Conservation (phyloP, 2,113 vertebrate species). For the Eurystomus gularis region DNA sequence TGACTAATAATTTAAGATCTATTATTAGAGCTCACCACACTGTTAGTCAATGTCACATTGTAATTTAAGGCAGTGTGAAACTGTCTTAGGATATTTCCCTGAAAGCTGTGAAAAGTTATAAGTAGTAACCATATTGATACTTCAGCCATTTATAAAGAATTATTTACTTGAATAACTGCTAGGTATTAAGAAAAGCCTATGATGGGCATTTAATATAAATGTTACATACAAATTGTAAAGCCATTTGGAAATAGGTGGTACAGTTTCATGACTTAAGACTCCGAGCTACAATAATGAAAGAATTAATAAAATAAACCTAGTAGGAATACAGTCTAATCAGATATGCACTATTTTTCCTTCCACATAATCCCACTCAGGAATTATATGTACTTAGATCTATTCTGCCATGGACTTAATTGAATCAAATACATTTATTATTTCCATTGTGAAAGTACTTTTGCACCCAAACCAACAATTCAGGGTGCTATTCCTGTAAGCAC, state of each 20-base stretch:
- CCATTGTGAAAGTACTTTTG: background rate
- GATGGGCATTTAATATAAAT: background rate
- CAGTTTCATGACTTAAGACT: background rate
- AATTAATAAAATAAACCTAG: background rate
- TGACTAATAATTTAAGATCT: constrained; percentile 64
- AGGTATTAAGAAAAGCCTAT: background rate
- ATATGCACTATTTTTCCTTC: background rate
- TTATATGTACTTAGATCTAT: no score
- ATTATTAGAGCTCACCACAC: constrained; percentile 63
- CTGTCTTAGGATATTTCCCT: constrained; percentile 22
- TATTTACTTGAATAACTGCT: background rate
- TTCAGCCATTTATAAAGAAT: constrained; percentile 3
- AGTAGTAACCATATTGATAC: background rate
- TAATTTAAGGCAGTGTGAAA: constrained; percentile 55
- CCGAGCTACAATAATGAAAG: background rate
- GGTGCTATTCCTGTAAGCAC: background rate
- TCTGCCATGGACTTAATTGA: background rate
- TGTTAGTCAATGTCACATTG: constrained; percentile 58
- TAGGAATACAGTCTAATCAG: background rate
- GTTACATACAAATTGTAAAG: background rate
- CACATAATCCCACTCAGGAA: background rate
- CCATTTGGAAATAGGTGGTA: background rate
- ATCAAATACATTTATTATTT: background rate
- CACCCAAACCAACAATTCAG: background rate
- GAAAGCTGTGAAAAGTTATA: constrained; percentile 46